Conservation (phyloP, 2,888 invertebrate genomes). For the Drosophila neotestacea region DNA sequence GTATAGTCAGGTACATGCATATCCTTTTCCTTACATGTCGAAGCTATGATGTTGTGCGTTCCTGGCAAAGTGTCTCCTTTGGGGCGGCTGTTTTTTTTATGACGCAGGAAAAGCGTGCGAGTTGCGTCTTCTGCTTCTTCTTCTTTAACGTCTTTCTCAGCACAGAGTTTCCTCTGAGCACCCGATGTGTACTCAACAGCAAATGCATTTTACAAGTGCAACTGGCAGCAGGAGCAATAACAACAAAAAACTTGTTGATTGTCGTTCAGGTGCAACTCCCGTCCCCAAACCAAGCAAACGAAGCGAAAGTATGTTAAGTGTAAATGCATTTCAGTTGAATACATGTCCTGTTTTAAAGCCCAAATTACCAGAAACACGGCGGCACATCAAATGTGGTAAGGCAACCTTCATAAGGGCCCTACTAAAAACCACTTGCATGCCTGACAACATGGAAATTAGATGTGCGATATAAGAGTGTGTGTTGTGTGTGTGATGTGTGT, state of each 20-base stretch:
- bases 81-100: slow-evolving; percentile 45
- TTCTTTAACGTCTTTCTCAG: slow-evolving; percentile 49
- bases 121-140: slow-evolving; percentile 5
- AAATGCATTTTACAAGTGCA: slow-evolving; percentile 63
- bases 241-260: slow-evolving; percentile 70
- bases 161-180: slow-evolving; percentile 38
- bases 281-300: slow-evolving; percentile 24
- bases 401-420: slow-evolving; percentile 16
- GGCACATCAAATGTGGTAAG: slow-evolving; percentile 18
- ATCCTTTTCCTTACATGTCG: slow-evolving; percentile 60
- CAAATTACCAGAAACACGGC: slow-evolving; percentile 42
- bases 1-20: slow-evolving; percentile 38
- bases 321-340: slow-evolving; percentile 51
- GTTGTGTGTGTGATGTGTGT: background rate
- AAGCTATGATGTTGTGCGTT: slow-evolving; percentile 40
- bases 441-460: slow-evolving; percentile 50
- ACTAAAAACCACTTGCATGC: slow-evolving; percentile 19
- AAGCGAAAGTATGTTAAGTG: slow-evolving; percentile 61
- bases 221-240: slow-evolving; percentile 32
- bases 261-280: slow-evolving; percentile 50
- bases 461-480: slow-evolving; percentile 5
- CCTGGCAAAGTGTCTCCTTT: slow-evolving; percentile 37
- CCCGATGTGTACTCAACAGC: slow-evolving; percentile 45
- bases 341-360: slow-evolving; percentile 44
- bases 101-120: slow-evolving; percentile 40